Evolutionary conservation across 2,797 vertebrate species (phyloP).

Genomic region (Chromis chromis): DNA sequence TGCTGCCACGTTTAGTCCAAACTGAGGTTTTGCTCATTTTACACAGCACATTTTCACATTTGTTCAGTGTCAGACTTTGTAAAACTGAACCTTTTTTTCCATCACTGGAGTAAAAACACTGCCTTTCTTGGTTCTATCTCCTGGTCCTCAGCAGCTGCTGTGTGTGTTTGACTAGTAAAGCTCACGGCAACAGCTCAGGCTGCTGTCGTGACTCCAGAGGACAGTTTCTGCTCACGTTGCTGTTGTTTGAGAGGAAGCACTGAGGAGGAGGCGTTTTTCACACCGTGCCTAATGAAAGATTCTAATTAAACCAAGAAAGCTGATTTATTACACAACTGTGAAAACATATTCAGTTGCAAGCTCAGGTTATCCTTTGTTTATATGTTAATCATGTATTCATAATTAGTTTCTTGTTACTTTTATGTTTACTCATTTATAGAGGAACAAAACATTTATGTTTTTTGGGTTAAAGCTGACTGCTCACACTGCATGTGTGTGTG

Average conservation of each 20-base stretch:
- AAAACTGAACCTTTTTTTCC: neutral
- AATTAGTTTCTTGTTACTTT: too few relatives aligned
- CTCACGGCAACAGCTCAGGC: slow-evolving; percentile 4
- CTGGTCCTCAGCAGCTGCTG: neutral
- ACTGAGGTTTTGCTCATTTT: neutral
- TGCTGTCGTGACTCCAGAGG: slow-evolving; percentile 3
- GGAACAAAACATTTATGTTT: too few relatives aligned
- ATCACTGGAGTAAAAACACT: neutral
- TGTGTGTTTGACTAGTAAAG: neutral
- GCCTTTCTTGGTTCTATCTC: neutral
- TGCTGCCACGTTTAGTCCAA: slow-evolving; percentile 5
- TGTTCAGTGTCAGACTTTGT: slow-evolving; percentile 6
- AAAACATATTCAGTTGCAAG: neutral
- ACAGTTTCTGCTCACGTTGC: neutral
- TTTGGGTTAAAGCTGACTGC: too few relatives aligned
- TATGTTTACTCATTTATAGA: too few relatives aligned
- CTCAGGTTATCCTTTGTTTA: too few relatives aligned
- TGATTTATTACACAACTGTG: neutral
- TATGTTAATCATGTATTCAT: too few relatives aligned
- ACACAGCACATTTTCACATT: neutral
- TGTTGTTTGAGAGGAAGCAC: slow-evolving; percentile 7
- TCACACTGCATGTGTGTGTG: too few relatives aligned
- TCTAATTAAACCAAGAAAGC: neutral
- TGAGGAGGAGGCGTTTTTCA: slow-evolving; percentile 8
- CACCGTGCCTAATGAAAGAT: slow-evolving; percentile 5